Base-by-base conservation (phyloP, 1,140 invertebrate genomes). In the Drosophila fuyamai region DNA sequence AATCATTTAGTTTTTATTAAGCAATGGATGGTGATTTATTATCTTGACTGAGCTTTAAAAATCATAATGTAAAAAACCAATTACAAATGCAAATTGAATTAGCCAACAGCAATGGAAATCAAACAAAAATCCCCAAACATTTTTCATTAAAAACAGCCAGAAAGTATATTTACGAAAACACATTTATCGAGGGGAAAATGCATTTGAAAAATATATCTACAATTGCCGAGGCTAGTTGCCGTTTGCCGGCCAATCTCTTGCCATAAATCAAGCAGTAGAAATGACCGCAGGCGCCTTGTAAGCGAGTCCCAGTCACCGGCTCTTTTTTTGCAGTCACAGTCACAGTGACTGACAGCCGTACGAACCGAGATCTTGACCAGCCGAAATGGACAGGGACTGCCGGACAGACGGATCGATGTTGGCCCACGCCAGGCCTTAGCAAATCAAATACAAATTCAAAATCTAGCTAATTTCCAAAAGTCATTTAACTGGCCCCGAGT, bases 361-460 rank as follows among this genome's bases (percentile, higher is more conserved):
- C 84, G 76, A 72, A 50, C 76, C 82, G 38, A 86, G 83, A 86
- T 86, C 83, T 86, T 86, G 83, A 77, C 75, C 73, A 76, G 65
- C 56, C 59, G 73, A 84, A 47, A 75, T 48, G 62, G 70, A 59
- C 70, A 59, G 65, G 51, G 66, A 54, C 38, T 16, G 32, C 16
- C 27, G n/a, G 29, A 13, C 23, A 35, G 67, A 71, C 50, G 54
- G 67, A 70, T 70, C 50, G 65, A 77, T 76, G 61, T 56, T 80
- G 83, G 77, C 82, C 82, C 82, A 86, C 82, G 83, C 79, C 81
- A 60, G 67, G 51, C 66, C 78, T 83, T 80, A 70, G 72, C 84
- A 88, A 88, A 88, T 89, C 84, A 88, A 89, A 88, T 74, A 88
- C 84, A 89, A 88, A 88, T 89, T 83, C 76, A 88, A 88, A 88